phyloP scores from a whole-genome alignment of 2,888 invertebrate species.

The Cephus spinipes region DNA sequence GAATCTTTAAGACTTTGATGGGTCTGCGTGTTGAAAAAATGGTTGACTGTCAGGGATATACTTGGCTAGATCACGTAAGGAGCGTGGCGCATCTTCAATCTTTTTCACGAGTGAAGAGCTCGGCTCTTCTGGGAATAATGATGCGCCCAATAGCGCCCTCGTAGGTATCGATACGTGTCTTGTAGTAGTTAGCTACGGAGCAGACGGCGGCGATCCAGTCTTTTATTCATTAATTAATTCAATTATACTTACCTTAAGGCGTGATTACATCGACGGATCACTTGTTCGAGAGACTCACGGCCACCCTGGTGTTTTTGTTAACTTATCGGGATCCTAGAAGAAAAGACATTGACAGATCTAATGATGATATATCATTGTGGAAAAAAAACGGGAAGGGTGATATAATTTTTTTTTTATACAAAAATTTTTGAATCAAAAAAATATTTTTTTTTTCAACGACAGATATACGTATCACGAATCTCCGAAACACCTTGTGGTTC shows the following conservation, averaged over 20 bases:
- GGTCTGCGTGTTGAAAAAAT: neutral
- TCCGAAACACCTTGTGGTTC: neutral
- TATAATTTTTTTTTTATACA: neutral
- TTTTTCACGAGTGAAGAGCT: conserved; percentile 16
- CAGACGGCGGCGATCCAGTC: conserved; percentile 4
- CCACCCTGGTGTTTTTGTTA: neutral
- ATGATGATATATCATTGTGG: neutral
- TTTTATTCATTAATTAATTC: conserved; percentile 28
- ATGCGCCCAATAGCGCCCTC: conserved; percentile 13
- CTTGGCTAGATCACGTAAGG: neutral
- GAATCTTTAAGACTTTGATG: neutral
- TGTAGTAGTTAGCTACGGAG: conserved; percentile 16
- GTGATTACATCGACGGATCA: conserved; percentile 15
- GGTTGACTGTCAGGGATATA: neutral
- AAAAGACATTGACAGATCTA: neutral
- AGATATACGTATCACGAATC: neutral
- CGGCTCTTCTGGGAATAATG: conserved; percentile 22
- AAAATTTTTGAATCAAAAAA: neutral
- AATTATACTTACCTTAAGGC: conserved; percentile 25
- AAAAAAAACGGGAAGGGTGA: neutral
- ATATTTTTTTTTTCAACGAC: neutral
- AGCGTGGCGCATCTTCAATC: conserved; percentile 18
- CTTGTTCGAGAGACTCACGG: conserved; percentile 1
- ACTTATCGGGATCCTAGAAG: neutral
- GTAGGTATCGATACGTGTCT: conserved; percentile 11